Evolutionary conservation across 2,797 vertebrate species (phyloP).

Genomic region (Notolabrus celidotus): DNA sequence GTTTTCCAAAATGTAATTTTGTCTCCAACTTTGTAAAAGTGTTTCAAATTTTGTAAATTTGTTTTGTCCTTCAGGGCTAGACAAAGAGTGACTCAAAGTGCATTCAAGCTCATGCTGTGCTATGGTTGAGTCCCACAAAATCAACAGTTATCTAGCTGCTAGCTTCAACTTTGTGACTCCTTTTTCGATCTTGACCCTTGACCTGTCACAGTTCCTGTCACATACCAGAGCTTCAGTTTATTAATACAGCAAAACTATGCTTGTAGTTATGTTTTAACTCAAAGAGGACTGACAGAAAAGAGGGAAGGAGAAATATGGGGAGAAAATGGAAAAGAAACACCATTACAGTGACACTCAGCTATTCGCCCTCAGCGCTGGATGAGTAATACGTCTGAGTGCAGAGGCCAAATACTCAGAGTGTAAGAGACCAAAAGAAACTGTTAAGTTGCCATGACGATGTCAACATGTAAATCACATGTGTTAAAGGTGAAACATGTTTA

Average conservation of each 20-base stretch:
- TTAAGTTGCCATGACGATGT: slow-evolving; percentile 56
- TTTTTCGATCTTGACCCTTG: slow-evolving; percentile 29
- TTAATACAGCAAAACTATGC: not conserved
- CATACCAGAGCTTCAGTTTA: slow-evolving; percentile 15
- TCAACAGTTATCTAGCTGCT: slow-evolving; percentile 1
- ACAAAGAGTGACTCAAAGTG: too few relatives aligned
- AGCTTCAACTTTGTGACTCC: slow-evolving; percentile 9
- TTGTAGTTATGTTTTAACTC: slow-evolving; percentile 6
- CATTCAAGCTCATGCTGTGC: not conserved
- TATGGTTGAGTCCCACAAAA: slow-evolving; percentile 1
- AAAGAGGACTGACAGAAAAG: slow-evolving; percentile 26
- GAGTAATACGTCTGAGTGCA: slow-evolving; percentile 70
- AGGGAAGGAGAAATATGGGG: slow-evolving; percentile 16
- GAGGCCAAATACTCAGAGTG: slow-evolving; percentile 63
- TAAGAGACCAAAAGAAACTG: slow-evolving; percentile 55
- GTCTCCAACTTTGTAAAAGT: too few relatives aligned
- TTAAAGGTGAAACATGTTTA: slow-evolving; percentile 15
- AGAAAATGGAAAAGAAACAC: slow-evolving; percentile 63
- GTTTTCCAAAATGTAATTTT: too few relatives aligned
- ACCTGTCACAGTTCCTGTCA: slow-evolving; percentile 8
- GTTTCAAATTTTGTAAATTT: too few relatives aligned
- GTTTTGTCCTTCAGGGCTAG: too few relatives aligned
- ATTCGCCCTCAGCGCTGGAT: slow-evolving; percentile 66
- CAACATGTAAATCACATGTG: slow-evolving; percentile 39
- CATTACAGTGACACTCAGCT: slow-evolving; percentile 70